phyloP scores from a whole-genome alignment of 2,888 invertebrate species.

The Trichopoda pennipes region DNA sequence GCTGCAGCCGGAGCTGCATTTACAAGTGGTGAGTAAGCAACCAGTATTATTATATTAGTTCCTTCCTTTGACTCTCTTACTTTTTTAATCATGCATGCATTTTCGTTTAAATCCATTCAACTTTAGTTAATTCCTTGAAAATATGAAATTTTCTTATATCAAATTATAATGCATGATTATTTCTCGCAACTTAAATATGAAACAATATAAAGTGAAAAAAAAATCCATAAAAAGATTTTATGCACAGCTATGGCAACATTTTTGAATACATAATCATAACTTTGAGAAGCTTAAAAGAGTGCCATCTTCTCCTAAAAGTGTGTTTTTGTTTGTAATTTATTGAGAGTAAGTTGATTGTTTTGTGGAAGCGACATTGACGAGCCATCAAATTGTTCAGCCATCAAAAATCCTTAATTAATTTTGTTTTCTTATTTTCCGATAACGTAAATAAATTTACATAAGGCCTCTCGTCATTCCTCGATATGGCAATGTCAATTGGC shows the following conservation, averaged over 20 bases:
- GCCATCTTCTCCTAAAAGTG: background rate
- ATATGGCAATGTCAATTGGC: too few species aligned
- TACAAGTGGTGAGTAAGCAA: slow-evolving; percentile 64
- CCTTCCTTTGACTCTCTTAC: slow-evolving; percentile 28
- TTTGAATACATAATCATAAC: slow-evolving; percentile 1
- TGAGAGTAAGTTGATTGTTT: too few species aligned
- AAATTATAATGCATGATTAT: slow-evolving; percentile 22
- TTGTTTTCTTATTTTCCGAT: too few species aligned
- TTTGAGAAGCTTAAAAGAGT: slow-evolving; percentile 11
- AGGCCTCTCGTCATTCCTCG: too few species aligned
- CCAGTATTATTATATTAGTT: slow-evolving; percentile 46
- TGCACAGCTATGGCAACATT: slow-evolving; percentile 19
- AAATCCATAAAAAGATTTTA: slow-evolving; percentile 51
- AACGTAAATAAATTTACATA: too few species aligned
- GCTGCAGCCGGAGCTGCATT: slow-evolving; percentile 26
- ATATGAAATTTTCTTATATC: slow-evolving; percentile 2
- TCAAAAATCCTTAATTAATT: too few species aligned
- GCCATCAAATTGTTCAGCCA: too few species aligned
- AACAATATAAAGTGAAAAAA: slow-evolving; percentile 38
- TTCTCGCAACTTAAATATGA: slow-evolving; percentile 9
- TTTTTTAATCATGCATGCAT: slow-evolving; percentile 39
- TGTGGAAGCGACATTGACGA: too few species aligned
- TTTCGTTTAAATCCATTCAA: slow-evolving; percentile 51
- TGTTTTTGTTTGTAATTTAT: background rate
- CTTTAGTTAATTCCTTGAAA: slow-evolving; percentile 43